Base-by-base conservation (phyloP, 2,888 invertebrate species). In the Hedychridium roseum region DNA sequence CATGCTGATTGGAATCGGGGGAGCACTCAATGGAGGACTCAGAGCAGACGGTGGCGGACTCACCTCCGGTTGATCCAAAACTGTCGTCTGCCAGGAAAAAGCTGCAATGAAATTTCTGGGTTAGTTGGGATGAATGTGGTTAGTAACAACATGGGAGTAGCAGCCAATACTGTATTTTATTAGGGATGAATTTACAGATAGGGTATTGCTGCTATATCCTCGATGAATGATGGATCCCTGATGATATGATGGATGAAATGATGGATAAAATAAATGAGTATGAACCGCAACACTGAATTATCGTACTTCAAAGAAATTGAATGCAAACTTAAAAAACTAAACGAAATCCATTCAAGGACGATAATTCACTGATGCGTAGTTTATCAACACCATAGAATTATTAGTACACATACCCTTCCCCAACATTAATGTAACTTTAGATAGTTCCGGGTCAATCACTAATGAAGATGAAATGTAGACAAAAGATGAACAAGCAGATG, bases 1-100 rank as follows among this genome's bases (percentile, higher is more conserved):
- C 50, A 73, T 64, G 43, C 70, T 74, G 57, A 73, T 61, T 32
- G 78, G 74, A 47, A 76, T 71, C 31, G 78, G 78, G 28, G 78
- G 78, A 37, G 78, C 78, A 54, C 78, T 78, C 55, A 78, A 52
- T 2, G 78, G 78, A 36, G 78, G 78, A 54, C 78, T 78, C 57
- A 77, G 54, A 36, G 74, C 70, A 17, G 78, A 74, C 26, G 75
- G 73, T 21, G 75, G 76, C 36, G 76, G 71, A 55, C 73, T 74
- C 57, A 76, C 71, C 57, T 76, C 75, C 47, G 71, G 60, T 50
- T 72, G 76, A 46, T 78, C 76, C 64, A 73, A 37, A 43, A 74
- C 71, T 57, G 73, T 71, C 54, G 73, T 71, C 66, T 73, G 73
- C 74, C 74, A 76, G 64, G 74, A 70, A 66, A 74, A 74, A 68